Evolutionary conservation across 2,888 invertebrate species (phyloP), one percentile per base, ranked within the genome.

Genomic region (Drosophila birchii): DNA sequence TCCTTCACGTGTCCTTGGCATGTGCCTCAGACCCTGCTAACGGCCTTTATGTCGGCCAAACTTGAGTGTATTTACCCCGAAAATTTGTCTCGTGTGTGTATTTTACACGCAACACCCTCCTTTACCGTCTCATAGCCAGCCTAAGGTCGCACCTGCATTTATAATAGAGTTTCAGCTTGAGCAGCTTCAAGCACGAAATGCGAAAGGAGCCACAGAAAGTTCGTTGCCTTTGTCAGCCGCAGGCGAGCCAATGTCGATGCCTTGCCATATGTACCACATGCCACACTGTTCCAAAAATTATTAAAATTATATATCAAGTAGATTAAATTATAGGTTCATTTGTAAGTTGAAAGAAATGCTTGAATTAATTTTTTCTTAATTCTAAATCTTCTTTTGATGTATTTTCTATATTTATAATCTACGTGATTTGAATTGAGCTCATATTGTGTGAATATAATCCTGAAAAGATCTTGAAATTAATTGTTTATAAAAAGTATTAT

Each of bases 1-100:
- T 84, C 79, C 88, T 86, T 86, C 77, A 79, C 84, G 73, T 75
- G 81, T 83, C 88, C 88, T 84, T 86, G 81, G 79, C 79, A 80
- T 62, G 75, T 60, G 75, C 75, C 75, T 49, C 51, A 68, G 57
- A 61, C 64, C 39, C 60, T 55, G 75, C 63, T 67, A 72, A 81
- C 86, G 69, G 71, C 76, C 69, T 83, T 75, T 76, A 68, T 68
- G 70, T 68, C 58, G 70, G 68, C 57, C 68, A 68, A 69, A 26
- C 64, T 36, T 36, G 47, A 68, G 70, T 68, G 70, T 80, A 60
- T 78, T 88, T 80, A 74, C 81, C 81, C 77, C 79, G 60, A 70
- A 88, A 88, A 68, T 88, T 77, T 88, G 84, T 84, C 86, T 88
- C 81, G 71, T 71, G 80, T 74, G 80, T 84, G 70, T 73, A 69